Base-by-base conservation (phyloP, 2,888 invertebrate species). In the Idaea straminata region DNA sequence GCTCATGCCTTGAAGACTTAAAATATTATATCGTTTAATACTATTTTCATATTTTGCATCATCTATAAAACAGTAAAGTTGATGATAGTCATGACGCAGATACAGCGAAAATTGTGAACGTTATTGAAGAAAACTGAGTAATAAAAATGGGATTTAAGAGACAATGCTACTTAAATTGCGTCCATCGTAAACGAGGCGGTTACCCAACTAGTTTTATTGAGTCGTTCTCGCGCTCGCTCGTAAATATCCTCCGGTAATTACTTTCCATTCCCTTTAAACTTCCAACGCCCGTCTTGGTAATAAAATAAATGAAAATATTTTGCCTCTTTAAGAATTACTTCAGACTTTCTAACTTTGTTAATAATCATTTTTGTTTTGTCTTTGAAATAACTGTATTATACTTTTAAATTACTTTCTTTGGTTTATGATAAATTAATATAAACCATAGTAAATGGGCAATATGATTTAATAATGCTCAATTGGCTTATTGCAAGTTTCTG, bases 221-320 rank as follows among this genome's bases (percentile, higher is more conserved):
- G 86, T 85, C 83, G 84, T 88, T 88, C 85, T 84, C 87, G 82
- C 84, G 83, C 83, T 82, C 79, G 85, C 83, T 89, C 89, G 87
- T 90, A 89, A 91, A 90, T 88, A 87, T 88, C 85, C 82, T 83
- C 75, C 78, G 84, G 88, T 88, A 89, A 91, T 91, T 90, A 89
- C 88, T 89, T 88, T 86, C 85, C 83, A 86, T 86, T 87, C 86
- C 84, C 84, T 83, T 83, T 85, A 82, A 70, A 72, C 69, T 74
- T 83, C 83, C 82, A 83, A 80, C 76, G 78, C 82, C 36, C 81
- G 83, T 77, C 80, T 79, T 75, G 79, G 77, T 78, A 79, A 77
- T 82, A 81, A 83, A 82, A 84, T 81, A 79, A 81, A 79, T 83
- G 79, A 81, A 80, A 73, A 74, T 79, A 78, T 78, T 79, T 76